Evolutionary conservation across 30 jellyfish, hydroid and myxozoan species (phyloP).

Genomic region (Cassiopea andromeda): DNA sequence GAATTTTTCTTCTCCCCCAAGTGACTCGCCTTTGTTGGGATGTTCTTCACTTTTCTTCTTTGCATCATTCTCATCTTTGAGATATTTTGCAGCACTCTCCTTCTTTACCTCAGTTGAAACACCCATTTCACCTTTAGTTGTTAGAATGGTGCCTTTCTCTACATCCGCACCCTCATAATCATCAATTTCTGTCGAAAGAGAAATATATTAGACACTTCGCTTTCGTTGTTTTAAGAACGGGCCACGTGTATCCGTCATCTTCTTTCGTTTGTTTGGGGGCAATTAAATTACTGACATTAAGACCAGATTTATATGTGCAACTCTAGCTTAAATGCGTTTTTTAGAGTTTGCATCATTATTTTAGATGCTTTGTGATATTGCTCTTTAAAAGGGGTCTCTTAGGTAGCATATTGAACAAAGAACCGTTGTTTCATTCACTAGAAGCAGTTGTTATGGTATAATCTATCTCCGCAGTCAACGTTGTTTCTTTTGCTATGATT

Average conservation of each 20-base stretch:
- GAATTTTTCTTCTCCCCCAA: background rate
- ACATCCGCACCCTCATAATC: background rate
- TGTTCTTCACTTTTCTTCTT: background rate
- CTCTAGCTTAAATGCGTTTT: too few species aligned
- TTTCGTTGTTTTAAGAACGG: background rate
- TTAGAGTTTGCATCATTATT: too few species aligned
- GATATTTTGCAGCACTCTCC: background rate
- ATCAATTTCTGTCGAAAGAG: slow-evolving; percentile 46
- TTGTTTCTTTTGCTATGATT: too few species aligned
- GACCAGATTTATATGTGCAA: background rate
- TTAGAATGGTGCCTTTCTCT: background rate
- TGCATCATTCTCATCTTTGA: background rate
- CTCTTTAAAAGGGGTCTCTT: too few species aligned
- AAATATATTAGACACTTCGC: background rate
- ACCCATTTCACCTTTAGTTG: background rate
- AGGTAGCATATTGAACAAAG: too few species aligned
- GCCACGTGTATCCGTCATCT: background rate
- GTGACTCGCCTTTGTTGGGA: background rate
- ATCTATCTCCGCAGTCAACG: too few species aligned
- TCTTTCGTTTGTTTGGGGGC: background rate
- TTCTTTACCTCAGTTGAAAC: background rate
- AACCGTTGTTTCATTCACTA: too few species aligned
- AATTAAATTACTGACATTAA: background rate
- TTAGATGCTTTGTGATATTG: too few species aligned
- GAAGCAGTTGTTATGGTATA: too few species aligned